Evolutionary conservation across 2,888 invertebrate genomes (phyloP), one percentile per base, ranked within the genome.

Genomic region (Ptychoptera albimana): DNA sequence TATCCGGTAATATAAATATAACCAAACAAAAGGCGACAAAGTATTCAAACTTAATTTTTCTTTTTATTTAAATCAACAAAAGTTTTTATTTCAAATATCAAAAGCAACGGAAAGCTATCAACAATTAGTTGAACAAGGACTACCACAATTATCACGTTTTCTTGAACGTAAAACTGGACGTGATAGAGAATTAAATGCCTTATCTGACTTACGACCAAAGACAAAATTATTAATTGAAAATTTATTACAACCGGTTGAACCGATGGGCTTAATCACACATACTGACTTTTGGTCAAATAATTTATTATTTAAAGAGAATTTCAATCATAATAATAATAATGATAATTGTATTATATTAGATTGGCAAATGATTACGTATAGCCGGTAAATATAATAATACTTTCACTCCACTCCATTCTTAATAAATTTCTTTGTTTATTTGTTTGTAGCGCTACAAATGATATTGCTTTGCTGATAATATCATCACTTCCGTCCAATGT

Each of bases 241-340:
- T 2, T 64, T 84, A 8, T 63, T 84, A 30, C 72, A 77, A 39
- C 82, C 84, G 1, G 72, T 77, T 41, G 82, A 80, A 55, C 83
- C 84, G 0, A 62, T 78, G 54, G 80, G 83, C 1, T 69, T 83
- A 7, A 77, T 85, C 47, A 84, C 82, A 1, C 85, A 85, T 60
- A 84, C 83, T 1, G 85, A 85, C 58, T 85, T 85, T 61, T 85
- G 85, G 85, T 81, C 82, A 58, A 83, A 83, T 53, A 84, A 84
- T 63, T 68, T 84, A 12, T 67, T 83, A 48, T 82, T 85, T 55
- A 68, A 71, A 45, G 73, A 75, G 50, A 58, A 53, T 45, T 64
- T 67, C 15, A 68, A 67, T 47, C n/a, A n/a, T n/a, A 52, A 62
- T 45, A 45, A 49, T 39, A 45, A 56, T 51, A 45, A 52, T 44